Evolutionary conservation across 2,113 vertebrate species (phyloP), one percentile per base, ranked within the genome.

Genomic region (Podarcis raffonei): DNA sequence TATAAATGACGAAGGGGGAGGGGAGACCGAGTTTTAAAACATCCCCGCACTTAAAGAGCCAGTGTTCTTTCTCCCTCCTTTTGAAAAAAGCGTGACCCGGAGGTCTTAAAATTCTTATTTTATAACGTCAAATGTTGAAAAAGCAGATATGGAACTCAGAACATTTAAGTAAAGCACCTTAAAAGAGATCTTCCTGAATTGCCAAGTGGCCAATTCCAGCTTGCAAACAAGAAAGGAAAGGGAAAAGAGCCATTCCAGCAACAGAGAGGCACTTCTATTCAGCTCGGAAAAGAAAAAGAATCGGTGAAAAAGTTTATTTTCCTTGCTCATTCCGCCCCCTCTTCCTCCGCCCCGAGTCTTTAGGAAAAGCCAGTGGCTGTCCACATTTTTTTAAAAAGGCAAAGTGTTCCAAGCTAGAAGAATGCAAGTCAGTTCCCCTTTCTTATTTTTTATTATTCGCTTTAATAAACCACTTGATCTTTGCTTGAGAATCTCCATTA

Each of bases 401-500:
- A 2, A 20, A 20, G 16, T 30, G 16, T 69, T 18, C 76, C 66
- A 39, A 22, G 39, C 35, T 66, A 18, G 53, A 85, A 66, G 69
- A 30, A 75, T 75, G 69, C 77, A 69, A 83, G n/a, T 25, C n/a
- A 59, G 76, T 6, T n/a, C 71, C 30, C 76, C 42, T 68, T 69
- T 59, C 57, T 65, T 66, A n/a, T 66, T 78, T 53, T 75, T 42
- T 32, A 32, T 65, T 68, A 89, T 96, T 96, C 93, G 91, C 94
- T 96, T 97, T 96, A 95, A 96, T 89, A 80, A 95, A 95, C 87
- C 94, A 94, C 96, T 96, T 96, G 96, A 95, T 97, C 95, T 96
- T 96, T 96, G 96, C 96, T 96, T 96, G 97, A 96, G 96, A 97
- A 96, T 95, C 94, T 95, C 96, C 92, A 96, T 96, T 97, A 97